A percentile compares a stretch with the other conserved stretches of the same genome.
Evolutionary conservation across 2,113 vertebrate genomes (phyloP).

Genomic region (Rallus limicola): DNA sequence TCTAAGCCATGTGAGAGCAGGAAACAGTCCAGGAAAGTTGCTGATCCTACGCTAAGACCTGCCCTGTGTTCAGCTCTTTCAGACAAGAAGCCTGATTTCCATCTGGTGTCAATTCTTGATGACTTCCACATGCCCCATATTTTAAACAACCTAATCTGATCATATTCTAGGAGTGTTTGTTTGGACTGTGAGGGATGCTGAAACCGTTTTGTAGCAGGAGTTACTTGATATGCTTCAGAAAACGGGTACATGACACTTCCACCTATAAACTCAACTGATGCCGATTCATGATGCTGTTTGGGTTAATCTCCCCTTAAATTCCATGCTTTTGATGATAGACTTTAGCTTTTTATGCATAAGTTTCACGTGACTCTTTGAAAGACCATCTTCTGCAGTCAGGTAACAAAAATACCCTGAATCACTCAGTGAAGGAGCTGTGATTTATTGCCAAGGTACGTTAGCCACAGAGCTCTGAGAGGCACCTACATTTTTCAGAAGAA

Average conservation of each 20-base stretch:
- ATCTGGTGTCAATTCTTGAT: conserved; percentile 51
- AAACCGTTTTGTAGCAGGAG: conserved; percentile 57
- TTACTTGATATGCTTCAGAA: conserved; percentile 5
- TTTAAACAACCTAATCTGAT: conserved; percentile 69
- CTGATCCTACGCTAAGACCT: not conserved
- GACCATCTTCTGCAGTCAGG: not conserved
- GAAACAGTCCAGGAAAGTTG: not conserved
- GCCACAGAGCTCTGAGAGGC: not conserved
- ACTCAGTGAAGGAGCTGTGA: not conserved
- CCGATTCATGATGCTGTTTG: not conserved
- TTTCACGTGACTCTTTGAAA: not conserved
- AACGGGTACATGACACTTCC: not conserved
- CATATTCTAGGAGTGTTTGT: conserved; percentile 49
- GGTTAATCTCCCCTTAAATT: conserved; percentile 29
- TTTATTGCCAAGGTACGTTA: not conserved
- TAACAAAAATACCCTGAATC: not conserved
- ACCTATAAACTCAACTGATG: not conserved
- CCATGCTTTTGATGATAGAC: not conserved
- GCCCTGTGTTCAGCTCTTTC: conserved; percentile 23
- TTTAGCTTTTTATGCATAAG: not conserved
- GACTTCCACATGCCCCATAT: conserved; percentile 61
- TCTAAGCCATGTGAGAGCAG: not conserved
- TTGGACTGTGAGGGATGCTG: conserved; percentile 60
- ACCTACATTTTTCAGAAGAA: not conserved
- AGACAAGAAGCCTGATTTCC: conserved; percentile 51